Evolutionary conservation across 2,888 invertebrate species (phyloP).

Genomic region (Tetragnatha montana): DNA sequence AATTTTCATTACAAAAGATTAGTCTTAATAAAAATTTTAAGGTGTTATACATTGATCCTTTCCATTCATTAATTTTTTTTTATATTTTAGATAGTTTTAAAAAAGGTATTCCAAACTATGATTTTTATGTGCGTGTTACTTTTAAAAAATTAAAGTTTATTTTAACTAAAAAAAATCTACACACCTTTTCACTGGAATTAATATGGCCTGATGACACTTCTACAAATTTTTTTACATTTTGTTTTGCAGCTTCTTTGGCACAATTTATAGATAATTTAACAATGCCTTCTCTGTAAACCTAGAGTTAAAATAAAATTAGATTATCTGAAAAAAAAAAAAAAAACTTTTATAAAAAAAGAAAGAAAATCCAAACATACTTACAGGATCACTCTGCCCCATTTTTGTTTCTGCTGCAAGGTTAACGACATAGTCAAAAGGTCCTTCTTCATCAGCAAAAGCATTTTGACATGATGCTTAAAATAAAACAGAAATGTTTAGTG

Average conservation of each 20-base stretch:
- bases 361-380: constrained; percentile 72
- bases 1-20: no score
- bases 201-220: constrained; percentile 91
- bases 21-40: no score
- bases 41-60: no score
- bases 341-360: not conserved
- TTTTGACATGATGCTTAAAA: constrained; percentile 85
- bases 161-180: not conserved
- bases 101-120: no score
- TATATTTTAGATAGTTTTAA: no score
- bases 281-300: constrained; percentile 90
- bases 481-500: constrained; percentile 3
- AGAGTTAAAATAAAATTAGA: constrained; percentile 33
- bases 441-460: constrained; percentile 82
- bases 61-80: no score
- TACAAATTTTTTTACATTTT: constrained; percentile 83
- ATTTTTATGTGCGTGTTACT: no score
- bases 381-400: constrained; percentile 89
- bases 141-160: not conserved
- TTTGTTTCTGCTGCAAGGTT: constrained; percentile 96
- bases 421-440: constrained; percentile 85
- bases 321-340: not conserved
- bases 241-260: constrained; percentile 84
- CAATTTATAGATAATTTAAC: constrained; percentile 88
- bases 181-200: constrained; percentile 86